Evolutionary conservation across 2,888 invertebrate species (phyloP).

Genomic region (Scaptomyza flava): DNA sequence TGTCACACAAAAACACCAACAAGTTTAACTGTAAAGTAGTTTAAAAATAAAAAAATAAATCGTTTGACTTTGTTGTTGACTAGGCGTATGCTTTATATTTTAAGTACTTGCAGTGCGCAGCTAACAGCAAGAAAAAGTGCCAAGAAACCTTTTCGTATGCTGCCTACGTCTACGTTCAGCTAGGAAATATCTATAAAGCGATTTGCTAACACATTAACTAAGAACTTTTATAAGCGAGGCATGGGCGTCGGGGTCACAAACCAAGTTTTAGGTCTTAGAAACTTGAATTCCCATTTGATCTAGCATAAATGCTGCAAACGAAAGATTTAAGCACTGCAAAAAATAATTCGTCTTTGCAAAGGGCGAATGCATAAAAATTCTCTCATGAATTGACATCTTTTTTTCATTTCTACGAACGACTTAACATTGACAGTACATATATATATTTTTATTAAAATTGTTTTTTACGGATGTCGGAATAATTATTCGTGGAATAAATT

Average conservation of each 20-base stretch:
- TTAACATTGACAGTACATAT: too few relatives aligned
- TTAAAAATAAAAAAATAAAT: slow-evolving; percentile 2
- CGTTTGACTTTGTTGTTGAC: slow-evolving; percentile 9
- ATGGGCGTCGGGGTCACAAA: background rate
- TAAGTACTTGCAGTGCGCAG: slow-evolving; percentile 15
- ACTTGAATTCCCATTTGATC: background rate
- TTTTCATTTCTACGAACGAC: too few relatives aligned
- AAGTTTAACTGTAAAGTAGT: slow-evolving; percentile 2
- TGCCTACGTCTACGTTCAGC: slow-evolving; percentile 31
- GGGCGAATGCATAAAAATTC: background rate
- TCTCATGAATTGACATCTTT: background rate
- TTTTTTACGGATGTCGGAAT: background rate
- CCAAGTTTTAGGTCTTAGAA: slow-evolving; percentile 5
- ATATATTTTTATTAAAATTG: too few relatives aligned
- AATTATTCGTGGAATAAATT: background rate
- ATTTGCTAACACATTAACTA: slow-evolving; percentile 31
- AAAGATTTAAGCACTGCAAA: background rate
- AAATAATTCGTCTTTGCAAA: background rate
- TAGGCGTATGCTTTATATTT: slow-evolving; percentile 42
- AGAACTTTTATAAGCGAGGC: background rate
- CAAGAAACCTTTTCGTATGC: slow-evolving; percentile 2
- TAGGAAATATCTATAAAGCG: slow-evolving; percentile 10
- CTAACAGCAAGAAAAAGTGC: slow-evolving; percentile 24
- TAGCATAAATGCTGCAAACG: background rate
- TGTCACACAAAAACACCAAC: background rate